phyloP scores from a whole-genome alignment of 2,797 vertebrate genomes.

The Trachurus trachurus region DNA sequence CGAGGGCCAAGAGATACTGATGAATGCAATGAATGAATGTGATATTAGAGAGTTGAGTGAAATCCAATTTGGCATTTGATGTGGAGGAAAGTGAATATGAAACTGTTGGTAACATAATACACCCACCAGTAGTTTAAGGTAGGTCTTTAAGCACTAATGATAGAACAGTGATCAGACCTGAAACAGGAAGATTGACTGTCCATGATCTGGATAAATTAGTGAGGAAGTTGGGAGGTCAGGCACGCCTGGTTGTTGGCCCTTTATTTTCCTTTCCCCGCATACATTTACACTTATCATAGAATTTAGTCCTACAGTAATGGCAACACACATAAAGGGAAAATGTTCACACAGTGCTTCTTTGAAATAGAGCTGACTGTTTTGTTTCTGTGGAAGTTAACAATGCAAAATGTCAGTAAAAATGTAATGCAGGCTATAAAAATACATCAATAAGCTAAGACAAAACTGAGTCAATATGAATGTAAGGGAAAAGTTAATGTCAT shows the following conservation, averaged over 20 bases:
- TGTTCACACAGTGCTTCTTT: background rate
- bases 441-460: slow-evolving; percentile 50
- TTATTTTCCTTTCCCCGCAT: too few species aligned
- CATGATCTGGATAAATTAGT: too few species aligned
- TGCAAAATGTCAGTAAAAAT: slow-evolving; percentile 33
- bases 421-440: slow-evolving; percentile 51
- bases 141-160: too few species aligned
- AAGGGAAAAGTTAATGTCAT: slow-evolving; percentile 45
- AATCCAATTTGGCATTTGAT: background rate
- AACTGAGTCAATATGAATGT: slow-evolving; percentile 40
- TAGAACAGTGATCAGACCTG: too few species aligned
- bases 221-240: too few species aligned
- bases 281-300: background rate
- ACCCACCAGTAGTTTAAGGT: background rate
- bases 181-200: too few species aligned
- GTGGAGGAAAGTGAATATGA: background rate
- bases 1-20: background rate
- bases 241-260: too few species aligned
- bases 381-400: slow-evolving; percentile 36
- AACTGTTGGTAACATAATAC: background rate
- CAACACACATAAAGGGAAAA: slow-evolving; percentile 15
- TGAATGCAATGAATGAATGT: background rate
- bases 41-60: background rate
- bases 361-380: slow-evolving; percentile 34
- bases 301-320: slow-evolving; percentile 20